Evolutionary conservation across 2,888 invertebrate genomes (phyloP), one percentile per base, ranked within the genome.

Genomic region (Busseola fusca): DNA sequence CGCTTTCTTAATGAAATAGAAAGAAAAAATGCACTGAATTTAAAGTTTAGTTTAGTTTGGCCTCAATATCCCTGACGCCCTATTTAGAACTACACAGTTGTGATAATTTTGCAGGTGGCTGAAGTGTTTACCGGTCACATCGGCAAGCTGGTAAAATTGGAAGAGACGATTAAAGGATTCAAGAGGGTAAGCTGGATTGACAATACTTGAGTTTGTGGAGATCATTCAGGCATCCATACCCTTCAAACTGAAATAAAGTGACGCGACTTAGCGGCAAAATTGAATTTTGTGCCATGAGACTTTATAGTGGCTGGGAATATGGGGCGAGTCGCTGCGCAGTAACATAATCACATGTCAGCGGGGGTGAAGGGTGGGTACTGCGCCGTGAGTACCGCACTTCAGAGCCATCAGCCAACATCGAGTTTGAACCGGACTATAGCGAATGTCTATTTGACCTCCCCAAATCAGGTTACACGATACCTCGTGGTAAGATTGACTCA

Each of bases 51-150:
- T n/a, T n/a, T n/a, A n/a, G n/a, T n/a, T n/a, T n/a, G n/a, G n/a
- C n/a, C n/a, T n/a, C n/a, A n/a, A n/a, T n/a, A n/a, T n/a, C n/a
- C n/a, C n/a, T n/a, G n/a, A n/a, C n/a, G n/a, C n/a, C n/a, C n/a
- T n/a, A n/a, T n/a, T n/a, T n/a, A n/a, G n/a, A n/a, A n/a, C n/a
- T n/a, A n/a, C n/a, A n/a, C n/a, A n/a, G n/a, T n/a, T n/a, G n/a
- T n/a, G n/a, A n/a, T 60, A 4, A 3, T 66, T n/a, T 21, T 0
- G 6, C 97, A 98, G 96, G 99, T 99, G 52, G 99, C 99, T 84
- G 99, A 99, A 95, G 99, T 99, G 48, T 99, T 99, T 96, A 99
- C 99, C 68, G 99, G 99, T 5, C 98, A 98, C 90, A 96, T 98
- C 57, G 99, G 99, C 66, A 99, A 99, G 96, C 96, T 99, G 88